A percentile compares a stretch with the other conserved stretches of the same genome.
Evolutionary conservation across 2,888 invertebrate species (phyloP).

Genomic region (Achlya flavicornis): DNA sequence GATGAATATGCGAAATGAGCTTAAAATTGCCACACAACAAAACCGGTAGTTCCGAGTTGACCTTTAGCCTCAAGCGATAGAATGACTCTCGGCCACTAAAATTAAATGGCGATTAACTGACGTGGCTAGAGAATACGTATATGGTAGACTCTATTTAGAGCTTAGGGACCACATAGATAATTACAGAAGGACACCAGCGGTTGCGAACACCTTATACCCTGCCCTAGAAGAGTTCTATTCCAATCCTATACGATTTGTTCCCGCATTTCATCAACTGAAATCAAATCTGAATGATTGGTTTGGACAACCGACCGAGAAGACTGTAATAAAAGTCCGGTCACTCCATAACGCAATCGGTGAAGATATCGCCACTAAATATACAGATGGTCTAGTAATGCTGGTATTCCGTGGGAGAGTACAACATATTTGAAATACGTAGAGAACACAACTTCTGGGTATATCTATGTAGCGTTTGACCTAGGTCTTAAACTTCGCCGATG

Average conservation of each 20-base stretch:
- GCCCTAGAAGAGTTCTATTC: too few species aligned
- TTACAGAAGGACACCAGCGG: not conserved
- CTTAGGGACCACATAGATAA: not conserved
- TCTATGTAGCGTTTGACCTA: not conserved
- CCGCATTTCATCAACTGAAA: too few species aligned
- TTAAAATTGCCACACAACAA: not conserved
- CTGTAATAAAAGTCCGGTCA: too few species aligned
- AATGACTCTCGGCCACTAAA: not conserved
- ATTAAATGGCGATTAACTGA: constrained; percentile 4
- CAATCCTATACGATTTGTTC: too few species aligned
- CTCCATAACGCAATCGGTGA: too few species aligned
- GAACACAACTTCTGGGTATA: not conserved
- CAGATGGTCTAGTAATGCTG: not conserved
- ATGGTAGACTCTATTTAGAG: not conserved
- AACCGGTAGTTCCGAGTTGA: not conserved
- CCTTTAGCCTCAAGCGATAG: not conserved
- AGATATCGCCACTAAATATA: too few species aligned
- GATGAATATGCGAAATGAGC: not conserved
- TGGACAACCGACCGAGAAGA: too few species aligned
- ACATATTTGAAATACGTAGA: not conserved
- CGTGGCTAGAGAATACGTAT: not conserved
- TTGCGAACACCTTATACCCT: too few species aligned
- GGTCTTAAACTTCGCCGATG: not conserved
- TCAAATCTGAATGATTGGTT: too few species aligned
- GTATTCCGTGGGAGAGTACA: not conserved